Conservation (phyloP, 2,797 vertebrate genomes). For the Clarias fuscus region DNA sequence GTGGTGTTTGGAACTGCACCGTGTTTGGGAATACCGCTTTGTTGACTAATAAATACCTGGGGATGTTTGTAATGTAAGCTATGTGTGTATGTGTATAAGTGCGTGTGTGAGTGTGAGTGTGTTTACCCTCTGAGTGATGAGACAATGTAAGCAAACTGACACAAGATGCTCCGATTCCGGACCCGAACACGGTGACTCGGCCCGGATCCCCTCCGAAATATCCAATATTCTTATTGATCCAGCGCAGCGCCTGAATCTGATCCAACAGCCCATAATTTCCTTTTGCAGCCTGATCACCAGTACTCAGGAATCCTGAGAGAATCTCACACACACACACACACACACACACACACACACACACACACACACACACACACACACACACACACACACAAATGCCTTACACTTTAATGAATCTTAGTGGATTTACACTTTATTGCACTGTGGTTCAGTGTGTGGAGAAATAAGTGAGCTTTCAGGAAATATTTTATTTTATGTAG, state of each 20-base stretch:
- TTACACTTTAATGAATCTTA: neutral
- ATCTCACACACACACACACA: conserved; percentile 8
- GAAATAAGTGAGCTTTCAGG: too few relatives aligned
- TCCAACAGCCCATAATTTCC: conserved; percentile 98
- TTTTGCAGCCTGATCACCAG: conserved; percentile 98
- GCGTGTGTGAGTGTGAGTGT: conserved; percentile 6
- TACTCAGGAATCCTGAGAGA: conserved; percentile 91
- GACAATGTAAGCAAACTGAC: conserved; percentile 97
- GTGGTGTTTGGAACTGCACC: too few relatives aligned
- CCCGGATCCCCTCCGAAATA: conserved; percentile 79
- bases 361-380: neutral
- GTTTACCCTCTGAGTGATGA: conserved; percentile 99
- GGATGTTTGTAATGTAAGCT: neutral
- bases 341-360: conserved; percentile 6
- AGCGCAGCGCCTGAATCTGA: conserved; percentile 96
- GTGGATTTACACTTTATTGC: neutral
- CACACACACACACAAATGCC: neutral
- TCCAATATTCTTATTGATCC: conserved; percentile 82
- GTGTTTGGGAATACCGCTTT: too few relatives aligned
- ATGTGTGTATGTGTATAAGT: neutral
- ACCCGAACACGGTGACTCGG: conserved; percentile 91
- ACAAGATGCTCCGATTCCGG: conserved; percentile 95
- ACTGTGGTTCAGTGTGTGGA: neutral
- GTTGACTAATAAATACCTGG: neutral
- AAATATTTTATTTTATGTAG: neutral